These are phyloP conservation scores for Antheraea pernyi DNA, from an alignment of 1,140 invertebrate genomes.

Conservation along the genomic window DNA sequence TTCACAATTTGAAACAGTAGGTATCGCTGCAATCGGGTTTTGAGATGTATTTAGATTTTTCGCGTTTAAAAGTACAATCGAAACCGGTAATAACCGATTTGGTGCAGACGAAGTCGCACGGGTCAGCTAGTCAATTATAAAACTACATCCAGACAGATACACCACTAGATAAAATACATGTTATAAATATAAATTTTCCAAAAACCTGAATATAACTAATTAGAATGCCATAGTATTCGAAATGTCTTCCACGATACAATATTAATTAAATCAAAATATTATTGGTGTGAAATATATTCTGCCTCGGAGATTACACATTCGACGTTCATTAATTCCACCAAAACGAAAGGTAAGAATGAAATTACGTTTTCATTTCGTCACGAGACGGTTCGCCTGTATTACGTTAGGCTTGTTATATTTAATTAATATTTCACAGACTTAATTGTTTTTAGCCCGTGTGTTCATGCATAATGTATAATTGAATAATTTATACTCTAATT, in stretches of 20 bases:
- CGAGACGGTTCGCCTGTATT: not conserved
- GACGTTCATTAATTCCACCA: not conserved
- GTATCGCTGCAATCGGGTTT: too few species aligned
- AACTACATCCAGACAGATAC: too few species aligned
- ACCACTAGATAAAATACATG: too few species aligned
- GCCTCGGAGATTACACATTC: not conserved
- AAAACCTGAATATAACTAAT: too few species aligned
- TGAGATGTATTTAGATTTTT: too few species aligned
- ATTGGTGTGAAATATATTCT: not conserved
- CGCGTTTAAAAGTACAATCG: too few species aligned
- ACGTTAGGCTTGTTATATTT: constrained; percentile 3
- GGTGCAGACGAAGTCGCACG: too few species aligned
- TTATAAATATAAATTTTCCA: too few species aligned
- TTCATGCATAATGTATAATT: not conserved
- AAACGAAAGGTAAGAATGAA: constrained; percentile 4
- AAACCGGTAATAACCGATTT: too few species aligned
- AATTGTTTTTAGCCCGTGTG: not conserved
- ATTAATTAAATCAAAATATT: not conserved
- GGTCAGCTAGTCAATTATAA: too few species aligned
- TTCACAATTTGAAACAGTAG: too few species aligned
- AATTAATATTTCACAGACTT: constrained; percentile 3
- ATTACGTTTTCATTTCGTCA: constrained; percentile 4
- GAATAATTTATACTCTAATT: not conserved
- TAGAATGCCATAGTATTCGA: too few species aligned
- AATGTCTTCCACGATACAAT: not conserved